These are phyloP conservation scores for Brachypalpus laphriformis DNA, from an alignment of 2,888 invertebrate genomes.

Conservation along the genomic window DNA sequence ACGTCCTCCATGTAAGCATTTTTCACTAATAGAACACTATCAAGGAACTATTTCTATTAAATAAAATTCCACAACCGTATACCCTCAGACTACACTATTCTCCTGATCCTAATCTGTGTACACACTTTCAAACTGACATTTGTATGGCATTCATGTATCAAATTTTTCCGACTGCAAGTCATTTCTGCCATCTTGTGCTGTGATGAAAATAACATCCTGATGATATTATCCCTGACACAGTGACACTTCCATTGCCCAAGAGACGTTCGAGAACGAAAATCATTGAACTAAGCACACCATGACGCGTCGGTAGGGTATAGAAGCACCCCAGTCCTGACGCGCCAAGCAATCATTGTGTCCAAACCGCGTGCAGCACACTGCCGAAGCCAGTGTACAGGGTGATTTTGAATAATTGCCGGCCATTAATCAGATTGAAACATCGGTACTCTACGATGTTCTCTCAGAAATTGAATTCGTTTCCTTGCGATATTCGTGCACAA, in stretches of 20 bases:
- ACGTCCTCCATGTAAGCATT: neutral
- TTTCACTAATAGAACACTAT: neutral
- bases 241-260: slow-evolving; percentile 69
- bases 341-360: slow-evolving; percentile 68
- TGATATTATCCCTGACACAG: slow-evolving; percentile 67
- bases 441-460: slow-evolving; percentile 59
- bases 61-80: neutral
- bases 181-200: slow-evolving; percentile 38
- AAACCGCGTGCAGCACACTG: slow-evolving; percentile 61
- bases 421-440: slow-evolving; percentile 73
- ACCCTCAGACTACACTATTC: neutral
- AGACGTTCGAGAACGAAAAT: slow-evolving; percentile 28
- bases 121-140: slow-evolving; percentile 26
- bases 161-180: slow-evolving; percentile 38
- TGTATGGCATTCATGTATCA: slow-evolving; percentile 29
- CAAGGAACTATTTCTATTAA: neutral
- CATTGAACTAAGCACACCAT: slow-evolving; percentile 31
- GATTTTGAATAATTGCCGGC: slow-evolving; percentile 71
- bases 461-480: slow-evolving; percentile 70
- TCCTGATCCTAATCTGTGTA: neutral
- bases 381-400: slow-evolving; percentile 56
- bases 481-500: slow-evolving; percentile 63
- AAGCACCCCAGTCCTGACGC: slow-evolving; percentile 41
- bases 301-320: neutral
- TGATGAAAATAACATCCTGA: slow-evolving; percentile 65